These are phyloP conservation scores for Scyliorhinus canicula DNA, from an alignment of 2,797 vertebrate species.

Conservation along the genomic window DNA sequence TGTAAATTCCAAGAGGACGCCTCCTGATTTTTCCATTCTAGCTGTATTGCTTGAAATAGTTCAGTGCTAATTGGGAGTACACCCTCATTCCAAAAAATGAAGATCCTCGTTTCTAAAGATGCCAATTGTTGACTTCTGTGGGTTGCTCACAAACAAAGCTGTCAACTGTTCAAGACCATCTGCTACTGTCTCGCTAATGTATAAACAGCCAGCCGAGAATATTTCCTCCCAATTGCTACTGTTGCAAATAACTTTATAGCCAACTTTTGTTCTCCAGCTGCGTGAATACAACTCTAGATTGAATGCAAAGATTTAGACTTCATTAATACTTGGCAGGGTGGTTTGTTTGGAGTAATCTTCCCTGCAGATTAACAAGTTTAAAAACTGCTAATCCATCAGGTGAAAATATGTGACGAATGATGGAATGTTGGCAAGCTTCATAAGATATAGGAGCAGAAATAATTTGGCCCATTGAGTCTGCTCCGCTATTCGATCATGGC, in stretches of 20 bases:
- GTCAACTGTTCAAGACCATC: constrained; percentile 13
- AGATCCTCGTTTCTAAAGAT: background rate
- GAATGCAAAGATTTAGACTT: background rate
- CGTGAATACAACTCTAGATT: background rate
- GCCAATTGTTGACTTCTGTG: background rate
- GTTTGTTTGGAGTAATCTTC: background rate
- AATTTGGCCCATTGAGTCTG: too few relatives aligned
- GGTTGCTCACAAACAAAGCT: background rate
- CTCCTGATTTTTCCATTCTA: background rate
- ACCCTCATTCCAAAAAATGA: background rate
- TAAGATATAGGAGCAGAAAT: too few relatives aligned
- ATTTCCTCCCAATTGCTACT: background rate
- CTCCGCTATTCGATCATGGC: too few relatives aligned
- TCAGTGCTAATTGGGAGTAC: background rate
- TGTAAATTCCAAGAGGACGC: too few relatives aligned
- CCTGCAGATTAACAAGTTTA: background rate
- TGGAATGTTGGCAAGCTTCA: background rate
- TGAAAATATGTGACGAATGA: background rate
- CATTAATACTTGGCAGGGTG: background rate
- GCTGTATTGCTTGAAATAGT: background rate
- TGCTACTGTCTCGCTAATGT: background rate
- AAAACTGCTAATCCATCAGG: background rate
- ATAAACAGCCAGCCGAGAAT: background rate
- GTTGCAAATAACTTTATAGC: background rate
- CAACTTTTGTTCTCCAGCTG: background rate